phyloP scores from a whole-genome alignment of 2,113 vertebrate species.

The Raja brachyura region DNA sequence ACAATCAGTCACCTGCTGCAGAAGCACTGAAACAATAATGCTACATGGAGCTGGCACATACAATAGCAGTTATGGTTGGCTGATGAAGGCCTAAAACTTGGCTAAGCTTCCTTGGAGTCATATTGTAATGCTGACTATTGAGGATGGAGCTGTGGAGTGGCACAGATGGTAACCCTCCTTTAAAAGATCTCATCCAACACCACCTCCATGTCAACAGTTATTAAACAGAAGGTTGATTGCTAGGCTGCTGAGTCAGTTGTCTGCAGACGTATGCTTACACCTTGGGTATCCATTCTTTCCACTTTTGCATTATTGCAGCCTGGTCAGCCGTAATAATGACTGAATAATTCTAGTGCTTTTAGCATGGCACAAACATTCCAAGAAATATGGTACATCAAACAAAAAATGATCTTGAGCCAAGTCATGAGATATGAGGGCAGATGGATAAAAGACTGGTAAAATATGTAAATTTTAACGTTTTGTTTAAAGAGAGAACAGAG shows the following conservation, averaged over 20 bases:
- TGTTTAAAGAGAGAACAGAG: no score
- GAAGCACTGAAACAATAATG: not conserved
- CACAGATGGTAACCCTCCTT: conserved; percentile 13
- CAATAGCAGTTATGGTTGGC: not conserved
- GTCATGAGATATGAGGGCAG: no score
- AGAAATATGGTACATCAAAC: no score
- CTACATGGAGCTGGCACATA: not conserved
- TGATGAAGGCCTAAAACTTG: not conserved
- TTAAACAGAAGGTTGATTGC: conserved; percentile 31
- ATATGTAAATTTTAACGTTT: no score
- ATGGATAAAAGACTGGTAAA: no score
- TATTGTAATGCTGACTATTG: conserved; percentile 10
- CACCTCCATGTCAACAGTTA: conserved; percentile 18
- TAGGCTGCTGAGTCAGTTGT: not conserved
- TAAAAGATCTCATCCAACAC: conserved; percentile 3
- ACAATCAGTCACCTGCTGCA: not conserved
- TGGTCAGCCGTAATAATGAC: not conserved
- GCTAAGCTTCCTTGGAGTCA: not conserved
- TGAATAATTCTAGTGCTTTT: no score
- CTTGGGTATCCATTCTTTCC: not conserved
- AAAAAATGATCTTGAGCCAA: no score
- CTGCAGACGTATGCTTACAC: conserved; percentile 8
- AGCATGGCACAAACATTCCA: no score
- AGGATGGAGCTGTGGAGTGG: not conserved
- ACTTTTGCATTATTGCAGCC: not conserved